A percentile compares a stretch with the other conserved stretches of the same genome.
phyloP scores from a whole-genome alignment of 2,113 vertebrate species.

The Tympanuchus pallidicinctus region DNA sequence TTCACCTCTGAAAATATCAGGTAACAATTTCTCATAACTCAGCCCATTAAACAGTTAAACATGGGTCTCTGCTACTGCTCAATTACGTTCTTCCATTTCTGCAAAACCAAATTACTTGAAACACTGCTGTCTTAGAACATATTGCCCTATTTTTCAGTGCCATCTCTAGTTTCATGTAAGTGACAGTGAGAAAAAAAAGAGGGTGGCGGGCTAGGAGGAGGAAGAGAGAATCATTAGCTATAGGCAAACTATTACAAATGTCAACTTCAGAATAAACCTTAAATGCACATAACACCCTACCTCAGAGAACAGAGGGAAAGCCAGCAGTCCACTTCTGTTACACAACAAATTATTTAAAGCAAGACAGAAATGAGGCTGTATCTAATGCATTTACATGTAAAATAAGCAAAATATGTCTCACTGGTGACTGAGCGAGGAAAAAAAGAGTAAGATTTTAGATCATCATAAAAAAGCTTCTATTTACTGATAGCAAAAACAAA shows the following conservation, averaged over 20 bases:
- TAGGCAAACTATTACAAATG: background rate
- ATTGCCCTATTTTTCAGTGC: background rate
- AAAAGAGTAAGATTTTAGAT: background rate
- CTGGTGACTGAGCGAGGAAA: background rate
- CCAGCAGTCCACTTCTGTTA: background rate
- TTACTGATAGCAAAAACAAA: background rate
- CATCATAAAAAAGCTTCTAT: background rate
- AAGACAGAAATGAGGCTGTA: background rate
- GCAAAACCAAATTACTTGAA: background rate
- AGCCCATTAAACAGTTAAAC: background rate
- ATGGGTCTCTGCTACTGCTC: background rate
- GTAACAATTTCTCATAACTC: background rate
- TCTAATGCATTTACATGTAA: background rate
- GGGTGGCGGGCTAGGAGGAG: fast-evolving
- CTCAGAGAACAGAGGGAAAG: background rate
- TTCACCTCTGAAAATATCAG: background rate
- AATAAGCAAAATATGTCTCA: background rate
- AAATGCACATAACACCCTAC: background rate
- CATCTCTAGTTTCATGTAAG: background rate
- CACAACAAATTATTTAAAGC: background rate
- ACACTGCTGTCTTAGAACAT: background rate
- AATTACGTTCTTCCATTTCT: background rate
- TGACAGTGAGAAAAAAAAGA: background rate
- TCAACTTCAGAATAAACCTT: background rate
- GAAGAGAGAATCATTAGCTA: background rate